Base-by-base conservation (phyloP, 2,797 vertebrate species). In the Sebastiscus tertius region DNA sequence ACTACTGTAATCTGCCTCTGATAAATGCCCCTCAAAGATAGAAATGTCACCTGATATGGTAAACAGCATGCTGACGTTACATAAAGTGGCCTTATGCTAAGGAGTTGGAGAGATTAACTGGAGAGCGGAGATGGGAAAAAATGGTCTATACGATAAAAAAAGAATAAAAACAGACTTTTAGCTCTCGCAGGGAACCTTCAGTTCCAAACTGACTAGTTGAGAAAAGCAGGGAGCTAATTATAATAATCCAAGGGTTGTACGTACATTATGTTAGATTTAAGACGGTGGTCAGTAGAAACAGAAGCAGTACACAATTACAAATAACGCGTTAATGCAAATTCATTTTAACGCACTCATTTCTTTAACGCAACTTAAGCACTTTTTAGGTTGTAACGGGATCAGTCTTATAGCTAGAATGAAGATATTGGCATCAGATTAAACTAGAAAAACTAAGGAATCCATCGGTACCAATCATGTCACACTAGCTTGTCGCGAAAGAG, bases 41-140 rank as follows among this genome's bases (percentile, higher is more conserved):
- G 92, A 93, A 94, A 94, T 93, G 95, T 95, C 94, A 95, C 94
- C 95, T 96, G 94, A 96, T 95, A 94, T 93, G 93, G 92, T 94
- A 94, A 92, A 92, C 88, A 90, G 85, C 84, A 86, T 91, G 91
- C 93, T 91, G 91, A 89, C 86, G 77, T 93, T 93, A 94, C 94
- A 91, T 94, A 93, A 94, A 93, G 95, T 90, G 91, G 92, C 91
- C 89, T 89, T 91, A 94, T 94, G 90, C 90, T 92, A 90, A 92
- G 90, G 92, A 92, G 89, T 87, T 89, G 90, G 83, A 90, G 61
- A 94, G 91, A 95, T 93, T 93, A 93, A 92, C 92, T 76, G 90
- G 61, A 54, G 83, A 93, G 88, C 66, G 24, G 71, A 87, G 89
- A 92, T 86, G 90, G 85, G 79, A 88, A 89, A 86, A 90, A 90